Evolutionary conservation across 2,888 invertebrate species (phyloP).

Genomic region (Macrophya annulata): DNA sequence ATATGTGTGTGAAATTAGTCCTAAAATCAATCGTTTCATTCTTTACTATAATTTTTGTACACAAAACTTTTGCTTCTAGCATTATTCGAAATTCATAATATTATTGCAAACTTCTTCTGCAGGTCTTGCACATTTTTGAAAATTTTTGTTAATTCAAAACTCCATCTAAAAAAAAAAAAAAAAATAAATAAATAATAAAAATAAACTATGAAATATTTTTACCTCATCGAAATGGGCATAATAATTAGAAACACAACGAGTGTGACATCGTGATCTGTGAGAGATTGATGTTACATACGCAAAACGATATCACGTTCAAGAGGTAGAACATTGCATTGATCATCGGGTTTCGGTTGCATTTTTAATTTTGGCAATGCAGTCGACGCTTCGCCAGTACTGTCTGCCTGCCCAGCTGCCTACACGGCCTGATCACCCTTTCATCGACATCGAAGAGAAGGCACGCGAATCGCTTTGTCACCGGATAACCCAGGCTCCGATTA

Average conservation of each 20-base stretch:
- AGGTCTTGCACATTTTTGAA: background rate
- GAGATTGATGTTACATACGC: background rate
- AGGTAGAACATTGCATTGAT: slow-evolving; percentile 75
- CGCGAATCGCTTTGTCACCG: slow-evolving; percentile 78
- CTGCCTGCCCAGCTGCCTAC: background rate
- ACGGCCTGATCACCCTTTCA: slow-evolving; percentile 22
- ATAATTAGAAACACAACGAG: background rate
- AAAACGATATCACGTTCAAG: slow-evolving; percentile 77
- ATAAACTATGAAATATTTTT: background rate
- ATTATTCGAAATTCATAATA: background rate
- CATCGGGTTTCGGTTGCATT: slow-evolving; percentile 78
- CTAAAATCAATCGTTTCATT: slow-evolving; percentile 14
- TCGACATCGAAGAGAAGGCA: slow-evolving; percentile 68
- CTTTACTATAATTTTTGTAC: background rate
- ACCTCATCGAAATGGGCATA: background rate
- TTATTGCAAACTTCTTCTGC: too few species aligned
- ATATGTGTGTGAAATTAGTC: slow-evolving; percentile 46
- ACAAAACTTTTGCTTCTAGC: background rate
- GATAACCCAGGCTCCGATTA: slow-evolving; percentile 77
- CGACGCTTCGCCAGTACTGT: slow-evolving; percentile 50
- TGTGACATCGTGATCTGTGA: background rate
- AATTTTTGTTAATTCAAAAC: background rate
- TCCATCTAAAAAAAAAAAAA: too few species aligned
- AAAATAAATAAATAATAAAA: too few species aligned
- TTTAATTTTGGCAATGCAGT: slow-evolving; percentile 77